Evolutionary conservation across 2,113 vertebrate species (phyloP).

Genomic region (Seriola rivoliana): DNA sequence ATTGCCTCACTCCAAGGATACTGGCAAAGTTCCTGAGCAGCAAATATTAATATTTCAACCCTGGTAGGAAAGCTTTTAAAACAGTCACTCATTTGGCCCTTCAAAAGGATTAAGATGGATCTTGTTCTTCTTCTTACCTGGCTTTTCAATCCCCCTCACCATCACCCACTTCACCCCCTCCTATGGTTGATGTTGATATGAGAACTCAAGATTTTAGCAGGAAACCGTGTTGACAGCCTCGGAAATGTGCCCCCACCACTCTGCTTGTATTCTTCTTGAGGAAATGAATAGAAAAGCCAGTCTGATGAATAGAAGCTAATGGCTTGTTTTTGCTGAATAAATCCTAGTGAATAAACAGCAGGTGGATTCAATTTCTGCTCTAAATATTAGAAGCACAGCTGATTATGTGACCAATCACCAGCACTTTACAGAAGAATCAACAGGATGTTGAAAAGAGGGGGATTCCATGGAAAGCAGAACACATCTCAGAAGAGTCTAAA

Average conservation of each 20-base stretch:
- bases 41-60: constrained; percentile 82
- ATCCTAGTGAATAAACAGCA: constrained; percentile 45
- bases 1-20: constrained; percentile 58
- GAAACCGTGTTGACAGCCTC: constrained; percentile 31
- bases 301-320: constrained; percentile 59
- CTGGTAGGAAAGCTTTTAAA: constrained; percentile 76
- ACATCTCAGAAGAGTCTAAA: constrained; percentile 41
- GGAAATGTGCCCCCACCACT: constrained; percentile 16
- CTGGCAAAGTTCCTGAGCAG: constrained; percentile 70
- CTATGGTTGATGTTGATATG: constrained; percentile 22
- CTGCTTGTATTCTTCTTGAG: constrained; percentile 24
- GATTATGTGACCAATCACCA: constrained; percentile 59
- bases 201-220: constrained; percentile 41
- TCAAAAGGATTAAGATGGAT: constrained; percentile 55
- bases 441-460: constrained; percentile 38
- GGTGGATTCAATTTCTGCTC: constrained; percentile 51
- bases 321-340: constrained; percentile 36
- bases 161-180: not conserved
- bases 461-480: constrained; percentile 41
- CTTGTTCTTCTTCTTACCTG: constrained; percentile 44
- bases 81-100: constrained; percentile 65
- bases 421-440: constrained; percentile 40
- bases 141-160: constrained; percentile 16
- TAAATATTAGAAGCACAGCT: constrained; percentile 41
- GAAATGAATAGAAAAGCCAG: constrained; percentile 20